A percentile compares a stretch with the other conserved stretches of the same genome.
These are phyloP conservation scores for Trichacis sp. DNA, from an alignment of 2,888 invertebrate species.

Conservation along the genomic window DNA sequence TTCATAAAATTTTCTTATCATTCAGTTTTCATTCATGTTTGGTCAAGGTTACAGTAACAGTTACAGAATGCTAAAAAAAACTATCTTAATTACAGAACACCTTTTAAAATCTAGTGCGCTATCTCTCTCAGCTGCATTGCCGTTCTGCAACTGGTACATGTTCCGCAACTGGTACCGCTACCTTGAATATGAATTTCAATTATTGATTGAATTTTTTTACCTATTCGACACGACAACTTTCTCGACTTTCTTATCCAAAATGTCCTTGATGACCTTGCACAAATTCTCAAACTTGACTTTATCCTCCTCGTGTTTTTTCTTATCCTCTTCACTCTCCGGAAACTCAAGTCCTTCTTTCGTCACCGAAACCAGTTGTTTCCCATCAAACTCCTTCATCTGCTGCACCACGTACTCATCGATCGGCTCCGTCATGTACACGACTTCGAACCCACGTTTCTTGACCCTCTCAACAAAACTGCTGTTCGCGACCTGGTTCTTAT, in stretches of 20 bases:
- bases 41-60: too few relatives aligned
- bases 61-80: too few relatives aligned
- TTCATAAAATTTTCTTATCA: too few relatives aligned
- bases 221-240: conserved; percentile 97
- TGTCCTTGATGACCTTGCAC: conserved; percentile 95
- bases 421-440: conserved; percentile 98
- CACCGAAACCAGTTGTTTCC: conserved; percentile 94
- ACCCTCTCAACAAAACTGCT: conserved; percentile 98
- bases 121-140: too few relatives aligned
- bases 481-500: conserved; percentile 92
- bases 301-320: conserved; percentile 95
- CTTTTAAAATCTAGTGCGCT: too few relatives aligned
- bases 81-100: too few relatives aligned
- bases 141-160: too few relatives aligned
- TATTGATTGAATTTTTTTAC: too few relatives aligned
- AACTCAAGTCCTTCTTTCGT: conserved; percentile 98
- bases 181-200: too few relatives aligned
- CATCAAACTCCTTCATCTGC: conserved; percentile 98
- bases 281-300: conserved; percentile 82
- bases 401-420: conserved; percentile 99
- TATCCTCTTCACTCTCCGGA: conserved; percentile 96
- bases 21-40: too few relatives aligned
- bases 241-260: conserved; percentile 97
- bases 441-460: conserved; percentile 97
- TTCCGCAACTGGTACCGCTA: too few relatives aligned